Evolutionary conservation across 2,797 vertebrate genomes (phyloP).

Genomic region (Bradypodion pumilum): DNA sequence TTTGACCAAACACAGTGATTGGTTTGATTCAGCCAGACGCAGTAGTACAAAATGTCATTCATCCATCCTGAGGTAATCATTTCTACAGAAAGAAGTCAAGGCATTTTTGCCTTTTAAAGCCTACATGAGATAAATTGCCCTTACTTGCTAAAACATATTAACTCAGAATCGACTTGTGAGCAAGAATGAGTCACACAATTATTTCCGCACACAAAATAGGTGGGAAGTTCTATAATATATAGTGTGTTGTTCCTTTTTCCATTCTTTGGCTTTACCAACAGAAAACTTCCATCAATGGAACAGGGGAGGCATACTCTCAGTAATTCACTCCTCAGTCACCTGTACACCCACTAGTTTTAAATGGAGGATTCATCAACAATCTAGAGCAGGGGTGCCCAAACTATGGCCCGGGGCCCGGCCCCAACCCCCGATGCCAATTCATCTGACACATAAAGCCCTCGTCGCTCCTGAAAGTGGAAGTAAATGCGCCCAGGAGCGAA

Average conservation of each 20-base stretch:
- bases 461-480: too few relatives aligned
- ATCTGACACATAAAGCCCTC: too few relatives aligned
- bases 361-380: background rate
- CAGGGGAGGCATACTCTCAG: too few relatives aligned
- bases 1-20: background rate
- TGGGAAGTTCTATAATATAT: slow-evolving; percentile 12
- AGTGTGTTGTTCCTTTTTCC: slow-evolving; percentile 4
- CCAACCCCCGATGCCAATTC: too few relatives aligned
- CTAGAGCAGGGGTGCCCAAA: too few relatives aligned
- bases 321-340: background rate
- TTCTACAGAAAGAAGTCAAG: background rate
- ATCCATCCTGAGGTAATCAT: background rate
- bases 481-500: too few relatives aligned
- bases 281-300: background rate
- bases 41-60: background rate
- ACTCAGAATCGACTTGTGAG: slow-evolving; percentile 5
- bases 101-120: background rate
- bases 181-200: slow-evolving; percentile 22
- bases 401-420: too few relatives aligned
- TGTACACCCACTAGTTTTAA: background rate
- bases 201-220: background rate
- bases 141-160: slow-evolving; percentile 4
- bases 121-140: slow-evolving; percentile 7
- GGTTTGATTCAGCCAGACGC: background rate
- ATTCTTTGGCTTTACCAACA: background rate